phyloP scores from a whole-genome alignment of 2,113 vertebrate species.

The Vidua macroura region DNA sequence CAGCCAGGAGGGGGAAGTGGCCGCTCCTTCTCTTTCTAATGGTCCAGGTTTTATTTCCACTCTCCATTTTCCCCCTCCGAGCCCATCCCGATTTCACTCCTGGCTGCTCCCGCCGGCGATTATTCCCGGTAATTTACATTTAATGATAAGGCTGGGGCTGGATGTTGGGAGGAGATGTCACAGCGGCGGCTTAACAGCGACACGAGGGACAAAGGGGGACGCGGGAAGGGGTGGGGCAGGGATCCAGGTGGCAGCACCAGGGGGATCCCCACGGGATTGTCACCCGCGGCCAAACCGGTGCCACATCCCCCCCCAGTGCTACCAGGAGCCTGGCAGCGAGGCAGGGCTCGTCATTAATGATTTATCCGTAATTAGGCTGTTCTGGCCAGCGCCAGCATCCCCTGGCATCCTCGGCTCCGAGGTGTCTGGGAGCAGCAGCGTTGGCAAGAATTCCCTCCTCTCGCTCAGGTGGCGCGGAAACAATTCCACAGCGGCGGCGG shows the following conservation, averaged over 20 bases:
- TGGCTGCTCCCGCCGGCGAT: neutral
- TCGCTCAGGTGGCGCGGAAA: neutral
- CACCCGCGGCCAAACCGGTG: accelerated
- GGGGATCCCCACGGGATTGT: accelerated
- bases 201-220: neutral
- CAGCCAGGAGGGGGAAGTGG: neutral
- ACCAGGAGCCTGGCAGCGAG: neutral
- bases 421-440: neutral
- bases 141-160: neutral
- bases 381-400: neutral
- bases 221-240: neutral
- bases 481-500: neutral
- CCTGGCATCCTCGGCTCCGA: neutral
- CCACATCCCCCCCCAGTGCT: too few relatives aligned
- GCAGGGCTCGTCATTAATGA: neutral
- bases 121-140: neutral
- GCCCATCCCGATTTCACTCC: neutral
- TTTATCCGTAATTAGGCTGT: neutral
- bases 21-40: neutral
- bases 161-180: neutral
- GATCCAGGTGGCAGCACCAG: neutral
- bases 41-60: neutral
- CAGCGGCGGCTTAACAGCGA: accelerated
- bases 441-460: neutral
- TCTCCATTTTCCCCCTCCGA: neutral